These are phyloP conservation scores for Porites lobata DNA, from an alignment of 92 coral and sea anemone genomes.

Conservation along the genomic window DNA sequence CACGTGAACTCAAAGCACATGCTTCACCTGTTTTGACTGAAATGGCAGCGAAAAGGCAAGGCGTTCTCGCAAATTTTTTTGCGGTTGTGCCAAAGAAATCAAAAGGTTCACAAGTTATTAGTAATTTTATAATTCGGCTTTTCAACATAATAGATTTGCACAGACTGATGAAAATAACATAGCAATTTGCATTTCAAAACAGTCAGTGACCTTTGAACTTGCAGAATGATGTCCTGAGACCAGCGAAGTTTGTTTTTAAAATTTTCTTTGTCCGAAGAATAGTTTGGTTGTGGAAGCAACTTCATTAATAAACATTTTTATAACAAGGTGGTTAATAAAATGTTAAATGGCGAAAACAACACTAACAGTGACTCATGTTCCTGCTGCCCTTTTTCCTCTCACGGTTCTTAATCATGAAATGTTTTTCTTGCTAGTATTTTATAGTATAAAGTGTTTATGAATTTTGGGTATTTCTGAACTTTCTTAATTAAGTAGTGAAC, in stretches of 20 bases:
- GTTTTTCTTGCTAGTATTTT: too few species aligned
- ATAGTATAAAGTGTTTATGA: too few species aligned
- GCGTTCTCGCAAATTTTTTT: neutral
- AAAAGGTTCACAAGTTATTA: neutral
- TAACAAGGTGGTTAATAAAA: neutral
- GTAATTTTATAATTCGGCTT: neutral
- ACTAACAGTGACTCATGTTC: neutral
- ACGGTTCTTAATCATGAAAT: too few species aligned
- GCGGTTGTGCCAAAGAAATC: neutral
- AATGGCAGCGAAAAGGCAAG: neutral
- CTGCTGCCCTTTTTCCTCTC: neutral
- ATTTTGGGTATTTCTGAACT: too few species aligned
- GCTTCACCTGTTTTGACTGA: slow-evolving; percentile 4
- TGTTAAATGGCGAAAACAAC: neutral
- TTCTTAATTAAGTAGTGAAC: too few species aligned
- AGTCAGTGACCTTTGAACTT: neutral
- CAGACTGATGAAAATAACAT: neutral
- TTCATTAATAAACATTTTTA: neutral
- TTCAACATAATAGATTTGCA: too few species aligned
- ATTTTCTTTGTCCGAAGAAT: neutral
- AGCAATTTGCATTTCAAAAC: slow-evolving; percentile 11
- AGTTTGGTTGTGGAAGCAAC: neutral
- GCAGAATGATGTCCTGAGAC: neutral
- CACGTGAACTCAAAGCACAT: slow-evolving; percentile 11
- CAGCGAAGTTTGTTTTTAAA: neutral